Percentiles rank a stretch among this genome's conserved stretches.
phyloP scores from a whole-genome alignment of 1,140 invertebrate genomes.

The Drosophila micromelanica region DNA sequence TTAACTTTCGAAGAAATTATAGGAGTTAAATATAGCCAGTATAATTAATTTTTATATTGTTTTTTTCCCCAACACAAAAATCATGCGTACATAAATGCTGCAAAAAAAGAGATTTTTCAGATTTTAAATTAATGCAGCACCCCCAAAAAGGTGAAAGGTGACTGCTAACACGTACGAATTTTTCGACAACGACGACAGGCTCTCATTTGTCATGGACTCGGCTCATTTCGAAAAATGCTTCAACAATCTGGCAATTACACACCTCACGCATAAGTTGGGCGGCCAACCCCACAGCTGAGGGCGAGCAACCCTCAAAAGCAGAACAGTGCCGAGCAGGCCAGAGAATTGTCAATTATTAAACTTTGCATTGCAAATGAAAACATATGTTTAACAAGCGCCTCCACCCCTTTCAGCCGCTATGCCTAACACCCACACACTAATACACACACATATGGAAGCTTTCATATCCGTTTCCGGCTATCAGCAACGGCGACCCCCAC shows the following conservation, averaged over 20 bases:
- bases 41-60: too few species aligned
- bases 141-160: conserved; percentile 37
- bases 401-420: neutral
- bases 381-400: conserved; percentile 75
- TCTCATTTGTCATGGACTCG: conserved; percentile 68
- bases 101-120: neutral
- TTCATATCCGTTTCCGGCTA: conserved; percentile 80
- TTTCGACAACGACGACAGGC: conserved; percentile 36
- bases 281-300: neutral
- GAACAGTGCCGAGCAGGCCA: neutral
- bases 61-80: neutral
- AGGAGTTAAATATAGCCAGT: too few species aligned
- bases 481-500: conserved; percentile 46
- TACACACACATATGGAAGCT: conserved; percentile 43
- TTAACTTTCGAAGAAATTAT: too few species aligned
- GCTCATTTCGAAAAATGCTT: conserved; percentile 55
- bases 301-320: conserved; percentile 47
- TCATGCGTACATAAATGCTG: neutral
- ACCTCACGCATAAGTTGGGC: conserved; percentile 40
- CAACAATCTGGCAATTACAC: conserved; percentile 70
- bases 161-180: conserved; percentile 24
- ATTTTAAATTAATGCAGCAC: conserved; percentile 15
- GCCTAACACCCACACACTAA: neutral
- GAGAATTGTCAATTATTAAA: conserved; percentile 78
- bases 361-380: conserved; percentile 82